Percentiles rank a stretch among this genome's conserved stretches.
Evolutionary conservation across 2,113 vertebrate genomes (phyloP).

Genomic region (Scortum barcoo): DNA sequence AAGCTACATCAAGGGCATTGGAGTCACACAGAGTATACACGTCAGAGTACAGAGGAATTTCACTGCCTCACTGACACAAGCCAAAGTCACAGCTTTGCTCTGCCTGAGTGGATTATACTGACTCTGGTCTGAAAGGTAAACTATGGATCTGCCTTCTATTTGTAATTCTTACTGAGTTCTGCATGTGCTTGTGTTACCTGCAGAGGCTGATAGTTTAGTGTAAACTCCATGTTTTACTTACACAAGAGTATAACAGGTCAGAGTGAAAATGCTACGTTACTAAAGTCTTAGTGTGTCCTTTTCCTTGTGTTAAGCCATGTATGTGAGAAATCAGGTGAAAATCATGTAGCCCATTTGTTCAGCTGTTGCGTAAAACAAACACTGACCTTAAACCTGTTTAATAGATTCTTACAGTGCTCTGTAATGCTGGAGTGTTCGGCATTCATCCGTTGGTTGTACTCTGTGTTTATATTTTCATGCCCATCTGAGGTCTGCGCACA

Average conservation of each 20-base stretch:
- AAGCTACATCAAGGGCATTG: conserved; percentile 77
- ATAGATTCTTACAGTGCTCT: background rate
- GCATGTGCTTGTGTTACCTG: conserved; percentile 13
- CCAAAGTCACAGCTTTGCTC: conserved; percentile 38
- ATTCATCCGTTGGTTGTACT: conserved; percentile 15
- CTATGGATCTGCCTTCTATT: conserved; percentile 13
- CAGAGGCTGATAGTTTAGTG: background rate
- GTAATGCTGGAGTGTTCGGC: background rate
- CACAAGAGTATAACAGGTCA: background rate
- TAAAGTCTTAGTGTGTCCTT: background rate
- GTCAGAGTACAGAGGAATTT: conserved; percentile 33
- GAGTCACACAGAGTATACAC: conserved; percentile 56
- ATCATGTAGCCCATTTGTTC: background rate
- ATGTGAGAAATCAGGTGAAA: background rate
- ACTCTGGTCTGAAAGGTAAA: conserved; percentile 65
- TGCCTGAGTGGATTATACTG: conserved; percentile 19
- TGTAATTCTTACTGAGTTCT: background rate
- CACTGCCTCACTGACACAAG: conserved; percentile 24
- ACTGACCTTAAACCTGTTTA: background rate
- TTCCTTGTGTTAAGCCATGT: background rate
- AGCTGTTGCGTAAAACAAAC: background rate
- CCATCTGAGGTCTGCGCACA: conserved; percentile 60
- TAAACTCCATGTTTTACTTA: background rate
- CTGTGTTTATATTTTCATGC: conserved; percentile 79
- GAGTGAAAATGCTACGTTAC: background rate